Conservation (phyloP, 2,113 vertebrate species). For the Danio rerio region GRCz12tu NC_133192.1:27774501-27775000, state of each 20-base stretch:
- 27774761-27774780: conserved; percentile 63
- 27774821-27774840: conserved; percentile 58
- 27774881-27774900: conserved; percentile 40
- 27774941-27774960: conserved; percentile 34
- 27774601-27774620: neutral
- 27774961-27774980: conserved; percentile 23
- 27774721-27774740: conserved; percentile 55
- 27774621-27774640: conserved; percentile 28
- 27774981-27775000: conserved; percentile 4
- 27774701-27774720: conserved; percentile 18
- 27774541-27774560: neutral
- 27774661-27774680: neutral
- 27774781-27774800: conserved; percentile 50
- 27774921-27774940: conserved; percentile 35
- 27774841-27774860: conserved; percentile 67
- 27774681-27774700: neutral
- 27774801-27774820: conserved; percentile 64
- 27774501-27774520: neutral
- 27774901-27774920: conserved; percentile 48
- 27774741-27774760: conserved; percentile 48
- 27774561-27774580: neutral
- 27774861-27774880: conserved; percentile 57
- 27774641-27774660: neutral
- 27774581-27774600: neutral
- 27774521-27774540: neutral